phyloP scores from a whole-genome alignment of 2,797 vertebrate genomes.

The Sitta carolinensis region DNA sequence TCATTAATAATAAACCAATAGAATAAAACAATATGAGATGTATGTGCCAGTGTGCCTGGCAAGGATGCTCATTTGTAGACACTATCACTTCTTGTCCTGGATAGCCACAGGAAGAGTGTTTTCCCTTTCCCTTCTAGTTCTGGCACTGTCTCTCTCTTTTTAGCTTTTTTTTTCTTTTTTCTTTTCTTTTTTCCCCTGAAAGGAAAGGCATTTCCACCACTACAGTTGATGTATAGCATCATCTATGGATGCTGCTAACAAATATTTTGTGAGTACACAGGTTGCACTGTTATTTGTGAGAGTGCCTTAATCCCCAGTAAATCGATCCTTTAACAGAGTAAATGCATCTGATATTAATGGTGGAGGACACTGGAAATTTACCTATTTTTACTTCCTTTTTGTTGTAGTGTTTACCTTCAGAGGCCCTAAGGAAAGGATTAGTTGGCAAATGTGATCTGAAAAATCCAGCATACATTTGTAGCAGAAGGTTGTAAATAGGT shows the following conservation, averaged over 20 bases:
- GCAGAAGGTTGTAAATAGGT: not conserved
- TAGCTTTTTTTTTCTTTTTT: too few species aligned
- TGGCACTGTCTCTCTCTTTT: fast-evolving
- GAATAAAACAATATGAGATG: too few species aligned
- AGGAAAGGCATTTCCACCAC: not conserved
- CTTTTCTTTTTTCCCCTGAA: fast-evolving
- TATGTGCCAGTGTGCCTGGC: too few species aligned
- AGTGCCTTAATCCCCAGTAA: not conserved
- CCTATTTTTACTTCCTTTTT: not conserved
- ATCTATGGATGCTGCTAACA: not conserved
- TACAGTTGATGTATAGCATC: not conserved
- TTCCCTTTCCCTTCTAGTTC: not conserved
- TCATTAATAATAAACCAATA: too few species aligned
- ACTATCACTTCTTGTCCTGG: not conserved
- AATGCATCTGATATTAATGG: not conserved
- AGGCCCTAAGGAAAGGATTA: not conserved
- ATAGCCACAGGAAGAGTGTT: not conserved
- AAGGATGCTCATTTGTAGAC: not conserved
- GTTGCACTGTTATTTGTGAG: not conserved
- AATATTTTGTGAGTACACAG: not conserved
- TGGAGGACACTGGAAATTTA: not conserved
- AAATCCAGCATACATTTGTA: not conserved
- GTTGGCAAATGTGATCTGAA: not conserved
- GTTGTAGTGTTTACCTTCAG: not conserved
- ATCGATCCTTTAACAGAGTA: not conserved